phyloP scores from a whole-genome alignment of 1,140 invertebrate genomes.

The Euura saliciscinereae region DNA sequence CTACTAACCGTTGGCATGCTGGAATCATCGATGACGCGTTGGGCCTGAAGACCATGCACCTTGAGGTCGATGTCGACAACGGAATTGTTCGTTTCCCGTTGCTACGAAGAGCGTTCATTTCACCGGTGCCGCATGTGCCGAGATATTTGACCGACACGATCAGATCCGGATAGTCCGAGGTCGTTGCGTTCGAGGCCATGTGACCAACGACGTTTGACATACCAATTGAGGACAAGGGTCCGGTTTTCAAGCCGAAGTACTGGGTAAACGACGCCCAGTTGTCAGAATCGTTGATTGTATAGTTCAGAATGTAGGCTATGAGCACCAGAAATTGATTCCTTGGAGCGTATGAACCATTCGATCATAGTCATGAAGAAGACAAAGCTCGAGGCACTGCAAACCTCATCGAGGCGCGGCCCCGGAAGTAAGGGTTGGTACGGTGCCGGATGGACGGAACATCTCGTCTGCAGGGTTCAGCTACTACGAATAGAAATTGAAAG shows the following conservation, averaged over 20 bases:
- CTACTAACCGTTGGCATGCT: no score
- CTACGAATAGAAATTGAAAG: neutral
- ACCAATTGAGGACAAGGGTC: conserved; percentile 78
- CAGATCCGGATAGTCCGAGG: conserved; percentile 56
- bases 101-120: conserved; percentile 45
- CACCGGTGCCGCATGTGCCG: conserved; percentile 46
- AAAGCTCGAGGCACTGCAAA: conserved; percentile 52
- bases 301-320: conserved; percentile 42
- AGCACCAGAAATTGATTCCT: conserved; percentile 37
- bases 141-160: conserved; percentile 57
- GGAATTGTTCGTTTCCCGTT: conserved; percentile 44
- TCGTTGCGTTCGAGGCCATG: conserved; percentile 63
- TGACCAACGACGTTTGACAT: conserved; percentile 66
- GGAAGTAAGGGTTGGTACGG: conserved; percentile 41
- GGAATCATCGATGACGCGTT: no score
- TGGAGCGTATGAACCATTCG: conserved; percentile 66
- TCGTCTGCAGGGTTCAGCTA: conserved; percentile 30
- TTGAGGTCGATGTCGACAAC: conserved; percentile 57
- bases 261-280: conserved; percentile 16
- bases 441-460: conserved; percentile 57
- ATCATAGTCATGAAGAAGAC: conserved; percentile 16
- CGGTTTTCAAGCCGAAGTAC: conserved; percentile 65
- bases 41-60: no score
- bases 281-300: conserved; percentile 21
- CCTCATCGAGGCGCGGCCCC: conserved; percentile 44